These are phyloP conservation scores for Dichetophora obliterata DNA, from an alignment of 2,888 invertebrate genomes.

Conservation along the genomic window DNA sequence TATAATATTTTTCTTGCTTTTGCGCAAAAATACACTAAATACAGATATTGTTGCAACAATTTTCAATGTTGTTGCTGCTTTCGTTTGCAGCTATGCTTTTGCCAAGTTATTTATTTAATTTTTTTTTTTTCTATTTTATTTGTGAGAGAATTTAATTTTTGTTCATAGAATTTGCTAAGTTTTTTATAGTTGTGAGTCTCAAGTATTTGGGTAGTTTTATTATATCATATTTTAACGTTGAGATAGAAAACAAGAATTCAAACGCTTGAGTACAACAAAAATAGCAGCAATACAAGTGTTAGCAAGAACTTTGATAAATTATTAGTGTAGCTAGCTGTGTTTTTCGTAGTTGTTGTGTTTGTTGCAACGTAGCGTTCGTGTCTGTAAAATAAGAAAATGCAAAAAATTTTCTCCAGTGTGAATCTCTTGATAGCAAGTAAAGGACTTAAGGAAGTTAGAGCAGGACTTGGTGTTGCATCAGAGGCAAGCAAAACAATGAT, in stretches of 20 bases:
- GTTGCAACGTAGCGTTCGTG: neutral
- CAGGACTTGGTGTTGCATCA: neutral
- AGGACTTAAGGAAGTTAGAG: too few relatives aligned
- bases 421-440: neutral
- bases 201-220: neutral
- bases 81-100: neutral
- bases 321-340: neutral
- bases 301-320: neutral
- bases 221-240: neutral
- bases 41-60: conserved; percentile 1
- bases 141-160: neutral
- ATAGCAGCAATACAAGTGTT: too few relatives aligned
- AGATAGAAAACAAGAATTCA: neutral
- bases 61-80: neutral
- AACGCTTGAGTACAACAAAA: neutral
- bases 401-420: neutral
- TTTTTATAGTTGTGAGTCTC: neutral
- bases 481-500: neutral
- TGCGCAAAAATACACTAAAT: conserved; percentile 31
- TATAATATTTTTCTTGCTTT: conserved; percentile 18
- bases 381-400: neutral
- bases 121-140: neutral
- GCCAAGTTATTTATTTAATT: too few relatives aligned
- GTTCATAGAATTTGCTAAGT: neutral
- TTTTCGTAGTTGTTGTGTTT: neutral